These are phyloP conservation scores for Ptychobarbus kaznakovi DNA, from an alignment of 2,797 vertebrate genomes.

Conservation along the genomic window DNA sequence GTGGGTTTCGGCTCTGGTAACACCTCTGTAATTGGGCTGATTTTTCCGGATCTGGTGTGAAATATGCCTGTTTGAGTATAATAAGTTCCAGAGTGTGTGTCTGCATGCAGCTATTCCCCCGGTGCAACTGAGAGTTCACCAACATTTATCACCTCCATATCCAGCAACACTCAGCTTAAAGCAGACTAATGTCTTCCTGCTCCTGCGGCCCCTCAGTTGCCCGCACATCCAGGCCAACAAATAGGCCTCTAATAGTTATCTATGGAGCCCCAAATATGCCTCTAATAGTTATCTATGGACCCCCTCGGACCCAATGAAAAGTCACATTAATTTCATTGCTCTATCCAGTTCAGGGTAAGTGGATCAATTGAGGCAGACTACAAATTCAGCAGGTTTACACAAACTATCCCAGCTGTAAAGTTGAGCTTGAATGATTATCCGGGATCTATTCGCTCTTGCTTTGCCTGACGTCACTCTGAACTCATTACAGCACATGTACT, in stretches of 20 bases:
- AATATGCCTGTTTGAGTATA: conserved; percentile 81
- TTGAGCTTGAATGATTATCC: conserved; percentile 90
- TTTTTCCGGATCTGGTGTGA: conserved; percentile 76
- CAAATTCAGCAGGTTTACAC: conserved; percentile 97
- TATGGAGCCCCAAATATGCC: conserved; percentile 82
- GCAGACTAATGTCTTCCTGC: conserved; percentile 86
- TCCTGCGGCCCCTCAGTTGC: conserved; percentile 75
- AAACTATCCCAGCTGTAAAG: conserved; percentile 87
- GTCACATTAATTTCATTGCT: conserved; percentile 88
- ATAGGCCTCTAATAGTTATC: conserved; percentile 91
- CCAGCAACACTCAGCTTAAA: conserved; percentile 81
- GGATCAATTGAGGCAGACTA: conserved; percentile 96
- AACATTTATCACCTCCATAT: conserved; percentile 87
- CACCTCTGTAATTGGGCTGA: conserved; percentile 80
- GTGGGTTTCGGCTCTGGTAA: conserved; percentile 65
- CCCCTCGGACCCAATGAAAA: conserved; percentile 88
- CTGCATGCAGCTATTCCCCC: conserved; percentile 78
- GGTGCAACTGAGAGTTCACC: conserved; percentile 79
- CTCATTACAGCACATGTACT: conserved; percentile 92
- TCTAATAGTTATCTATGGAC: conserved; percentile 92
- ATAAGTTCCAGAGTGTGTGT: conserved; percentile 82
- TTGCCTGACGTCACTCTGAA: conserved; percentile 78
- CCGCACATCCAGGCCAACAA: conserved; percentile 83
- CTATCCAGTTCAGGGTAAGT: conserved; percentile 87
- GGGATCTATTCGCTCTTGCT: conserved; percentile 80